Evolutionary conservation across 2,113 vertebrate genomes (phyloP).

Genomic region (Eudyptes chrysolophus): DNA sequence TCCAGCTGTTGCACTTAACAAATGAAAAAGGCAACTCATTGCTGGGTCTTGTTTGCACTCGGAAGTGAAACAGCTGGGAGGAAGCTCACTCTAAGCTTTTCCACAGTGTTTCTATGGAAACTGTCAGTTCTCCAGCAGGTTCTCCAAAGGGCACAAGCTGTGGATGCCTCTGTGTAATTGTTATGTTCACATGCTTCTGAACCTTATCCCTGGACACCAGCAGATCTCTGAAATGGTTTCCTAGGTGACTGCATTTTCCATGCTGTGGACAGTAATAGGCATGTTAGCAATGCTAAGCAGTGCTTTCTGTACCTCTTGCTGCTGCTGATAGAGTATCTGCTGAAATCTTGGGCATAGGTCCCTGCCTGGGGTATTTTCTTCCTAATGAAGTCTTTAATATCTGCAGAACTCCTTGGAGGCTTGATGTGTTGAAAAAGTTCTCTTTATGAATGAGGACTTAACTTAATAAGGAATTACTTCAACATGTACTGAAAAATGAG

Average conservation of each 20-base stretch:
- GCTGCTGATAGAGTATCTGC: not conserved
- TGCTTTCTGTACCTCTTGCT: not conserved
- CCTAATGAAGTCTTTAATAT: not conserved
- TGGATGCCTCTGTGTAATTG: not conserved
- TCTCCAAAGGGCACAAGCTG: not conserved
- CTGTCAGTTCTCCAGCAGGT: not conserved
- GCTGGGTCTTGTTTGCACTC: not conserved
- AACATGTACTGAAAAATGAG: not conserved
- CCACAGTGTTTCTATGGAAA: slow-evolving; percentile 35
- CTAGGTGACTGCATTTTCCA: not conserved
- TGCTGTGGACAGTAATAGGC: not conserved
- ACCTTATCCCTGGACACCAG: not conserved
- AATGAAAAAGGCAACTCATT: fast-evolving
- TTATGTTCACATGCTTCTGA: not conserved
- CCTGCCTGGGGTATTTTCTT: not conserved
- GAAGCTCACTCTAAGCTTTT: not conserved
- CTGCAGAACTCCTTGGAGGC: not conserved
- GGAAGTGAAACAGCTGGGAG: not conserved
- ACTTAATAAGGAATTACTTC: not conserved
- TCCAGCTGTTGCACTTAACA: not conserved
- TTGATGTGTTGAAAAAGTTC: not conserved
- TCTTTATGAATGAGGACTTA: not conserved
- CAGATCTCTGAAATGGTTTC: not conserved
- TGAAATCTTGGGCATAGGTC: not conserved
- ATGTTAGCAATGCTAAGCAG: not conserved